Percentiles rank a stretch among this genome's conserved stretches.
Conservation (phyloP, 2,888 invertebrate species). For the Euplexia lucipara region DNA sequence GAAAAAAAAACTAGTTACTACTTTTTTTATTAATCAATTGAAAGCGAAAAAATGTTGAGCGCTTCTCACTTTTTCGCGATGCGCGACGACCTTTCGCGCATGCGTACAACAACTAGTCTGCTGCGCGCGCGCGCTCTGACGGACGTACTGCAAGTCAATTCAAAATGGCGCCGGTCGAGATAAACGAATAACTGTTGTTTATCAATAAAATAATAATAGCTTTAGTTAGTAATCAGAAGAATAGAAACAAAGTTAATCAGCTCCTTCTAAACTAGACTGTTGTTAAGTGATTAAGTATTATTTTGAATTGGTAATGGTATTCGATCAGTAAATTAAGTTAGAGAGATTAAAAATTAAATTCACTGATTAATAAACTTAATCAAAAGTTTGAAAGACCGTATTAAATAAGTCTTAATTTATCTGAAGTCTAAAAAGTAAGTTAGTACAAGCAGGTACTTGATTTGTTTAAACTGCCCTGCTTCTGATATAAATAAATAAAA, state of each 20-base stretch:
- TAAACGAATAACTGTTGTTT: constrained; percentile 57
- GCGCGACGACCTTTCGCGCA: constrained; percentile 65
- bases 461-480: background rate
- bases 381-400: background rate
- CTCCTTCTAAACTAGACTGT: constrained; percentile 30
- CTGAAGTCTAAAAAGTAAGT: background rate
- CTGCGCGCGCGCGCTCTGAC: constrained; percentile 69
- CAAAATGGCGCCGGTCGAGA: constrained; percentile 48
- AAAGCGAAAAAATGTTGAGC: constrained; percentile 68
- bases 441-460: background rate
- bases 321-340: constrained; percentile 1
- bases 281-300: constrained; percentile 35
- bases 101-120: constrained; percentile 67
- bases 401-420: background rate
- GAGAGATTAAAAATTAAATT: background rate
- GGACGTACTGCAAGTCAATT: constrained; percentile 47
- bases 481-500: background rate
- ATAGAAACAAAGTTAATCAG: constrained; percentile 19
- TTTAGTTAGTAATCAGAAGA: constrained; percentile 32
- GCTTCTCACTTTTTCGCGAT: constrained; percentile 66
- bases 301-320: background rate
- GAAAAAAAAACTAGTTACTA: background rate
- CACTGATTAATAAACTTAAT: background rate
- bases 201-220: constrained; percentile 60
- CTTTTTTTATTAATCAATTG: constrained; percentile 3